Evolutionary conservation across 2,113 vertebrate species (phyloP), one percentile per base, ranked within the genome.

Genomic region (Nothobranchius furzeri): DNA sequence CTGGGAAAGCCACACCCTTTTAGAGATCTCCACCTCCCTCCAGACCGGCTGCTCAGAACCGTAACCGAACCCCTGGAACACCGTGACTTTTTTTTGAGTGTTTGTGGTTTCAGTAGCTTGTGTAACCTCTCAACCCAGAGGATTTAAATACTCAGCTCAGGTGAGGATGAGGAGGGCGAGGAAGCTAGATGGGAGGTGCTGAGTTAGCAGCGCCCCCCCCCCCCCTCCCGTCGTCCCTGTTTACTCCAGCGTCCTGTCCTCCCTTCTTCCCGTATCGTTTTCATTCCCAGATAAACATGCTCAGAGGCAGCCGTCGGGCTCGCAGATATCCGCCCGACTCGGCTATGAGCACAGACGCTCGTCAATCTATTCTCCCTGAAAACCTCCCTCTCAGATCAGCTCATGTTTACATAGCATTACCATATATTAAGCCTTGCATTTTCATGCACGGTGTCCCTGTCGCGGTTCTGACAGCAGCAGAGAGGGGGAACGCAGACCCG

Each of bases 391-490:
- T 85, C 78, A 86, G 88, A 89, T 91, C 86, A 85, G 86, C 82
- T 73, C 66, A 68, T 91, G 90, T 90, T 91, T 89, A 89, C 90
- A 91, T 88, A 89, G 88, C 80, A 90, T 91, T 91, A 91, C 67
- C 88, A 91, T 91, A 90, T 87, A 90, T 90, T 91, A 89, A 89
- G 85, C 76, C 59, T 58, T 42, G 73, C 87, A 86, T 92, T 88
- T 85, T 78, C 84, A 88, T 84, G 89, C 87, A 82, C 59, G 82
- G 85, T 69, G 81, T 86, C 85, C 82, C 81, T 55, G 81, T 83
- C 69, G 81, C 76, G 60, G 66, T 73, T 82, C 80, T 82, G 83
- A 85, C 85, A 79, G 84, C 59, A 46, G 65, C 51, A 63, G 67
- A 84, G 84, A 78, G 79, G 49, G 64, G 78, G 78, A 73, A 75